Percentiles rank a stretch among this genome's conserved stretches.
Evolutionary conservation across 64 coral and sea anemone genomes (phyloP).

Genomic region (Montipora sp.): DNA sequence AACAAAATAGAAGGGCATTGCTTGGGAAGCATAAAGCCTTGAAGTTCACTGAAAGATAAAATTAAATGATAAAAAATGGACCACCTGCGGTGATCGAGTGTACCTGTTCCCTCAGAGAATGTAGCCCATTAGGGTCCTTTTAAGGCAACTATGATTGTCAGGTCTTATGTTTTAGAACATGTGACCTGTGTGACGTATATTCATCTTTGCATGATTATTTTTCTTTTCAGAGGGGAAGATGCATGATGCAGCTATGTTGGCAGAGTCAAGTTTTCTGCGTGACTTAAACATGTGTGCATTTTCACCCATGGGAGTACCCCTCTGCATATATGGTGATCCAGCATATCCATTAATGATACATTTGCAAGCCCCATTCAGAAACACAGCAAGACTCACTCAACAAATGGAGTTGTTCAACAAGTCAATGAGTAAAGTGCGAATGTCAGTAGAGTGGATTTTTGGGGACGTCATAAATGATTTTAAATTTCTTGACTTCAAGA

Average conservation of each 20-base stretch:
- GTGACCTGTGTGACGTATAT: background rate
- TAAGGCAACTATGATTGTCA: slow-evolving; percentile 15
- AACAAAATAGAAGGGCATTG: slow-evolving; percentile 28
- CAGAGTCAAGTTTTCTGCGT: slow-evolving; percentile 18
- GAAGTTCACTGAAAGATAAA: slow-evolving; percentile 39
- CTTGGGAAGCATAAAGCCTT: slow-evolving; percentile 34
- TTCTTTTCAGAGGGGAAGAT: background rate
- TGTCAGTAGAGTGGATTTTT: background rate
- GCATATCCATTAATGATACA: slow-evolving; percentile 49
- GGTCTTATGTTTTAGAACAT: background rate
- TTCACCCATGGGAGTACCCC: slow-evolving; percentile 8
- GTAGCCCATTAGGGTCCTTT: slow-evolving; percentile 19
- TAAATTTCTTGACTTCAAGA: slow-evolving; percentile 47
- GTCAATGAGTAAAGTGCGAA: no score
- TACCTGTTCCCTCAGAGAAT: slow-evolving; percentile 22
- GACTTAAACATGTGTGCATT: slow-evolving; percentile 22
- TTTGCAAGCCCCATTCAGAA: slow-evolving; percentile 26
- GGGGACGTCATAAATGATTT: slow-evolving; percentile 14
- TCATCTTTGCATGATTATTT: background rate
- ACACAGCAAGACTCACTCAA: no score
- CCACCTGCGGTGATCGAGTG: slow-evolving; percentile 30
- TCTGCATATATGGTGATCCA: slow-evolving; percentile 52
- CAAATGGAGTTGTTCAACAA: no score
- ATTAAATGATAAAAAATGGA: slow-evolving; percentile 13
- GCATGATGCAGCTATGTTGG: slow-evolving; percentile 23